Conservation (phyloP, 2,113 vertebrate species). For the Patagioenas fasciata region DNA sequence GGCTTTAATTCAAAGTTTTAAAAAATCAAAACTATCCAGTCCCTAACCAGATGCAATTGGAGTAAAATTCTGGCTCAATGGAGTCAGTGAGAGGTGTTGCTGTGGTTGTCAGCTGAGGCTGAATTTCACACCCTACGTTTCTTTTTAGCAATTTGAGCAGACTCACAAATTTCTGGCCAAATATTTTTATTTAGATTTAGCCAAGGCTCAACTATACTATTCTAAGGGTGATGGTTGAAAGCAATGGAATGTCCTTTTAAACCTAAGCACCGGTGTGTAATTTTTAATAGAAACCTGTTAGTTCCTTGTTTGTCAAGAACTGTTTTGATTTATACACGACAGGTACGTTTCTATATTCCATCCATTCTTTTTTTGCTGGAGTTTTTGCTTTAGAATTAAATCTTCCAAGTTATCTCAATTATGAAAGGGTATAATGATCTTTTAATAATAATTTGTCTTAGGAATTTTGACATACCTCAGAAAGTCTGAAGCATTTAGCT, state of each 20-base stretch:
- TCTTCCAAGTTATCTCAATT: neutral
- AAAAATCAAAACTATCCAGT: neutral
- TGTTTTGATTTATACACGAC: fast-evolving
- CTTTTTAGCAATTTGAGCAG: neutral
- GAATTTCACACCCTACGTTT: neutral
- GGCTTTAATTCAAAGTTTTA: neutral
- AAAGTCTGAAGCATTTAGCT: neutral
- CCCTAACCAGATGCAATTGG: neutral
- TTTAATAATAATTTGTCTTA: neutral
- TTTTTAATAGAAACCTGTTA: neutral
- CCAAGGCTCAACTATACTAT: neutral
- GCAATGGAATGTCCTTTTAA: neutral
- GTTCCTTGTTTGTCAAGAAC: neutral
- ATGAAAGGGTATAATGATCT: neutral
- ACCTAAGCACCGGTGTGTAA: fast-evolving
- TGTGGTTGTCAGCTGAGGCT: neutral
- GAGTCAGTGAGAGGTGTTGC: neutral
- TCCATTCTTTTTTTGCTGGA: neutral
- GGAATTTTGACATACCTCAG: neutral
- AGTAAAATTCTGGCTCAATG: neutral
- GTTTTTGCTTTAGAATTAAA: neutral
- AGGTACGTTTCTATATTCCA: neutral
- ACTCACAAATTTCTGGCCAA: neutral
- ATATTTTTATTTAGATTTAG: neutral
- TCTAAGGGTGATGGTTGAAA: neutral